Evolutionary conservation across 2,888 invertebrate genomes (phyloP).

Genomic region (Pristionchus mayeri): DNA sequence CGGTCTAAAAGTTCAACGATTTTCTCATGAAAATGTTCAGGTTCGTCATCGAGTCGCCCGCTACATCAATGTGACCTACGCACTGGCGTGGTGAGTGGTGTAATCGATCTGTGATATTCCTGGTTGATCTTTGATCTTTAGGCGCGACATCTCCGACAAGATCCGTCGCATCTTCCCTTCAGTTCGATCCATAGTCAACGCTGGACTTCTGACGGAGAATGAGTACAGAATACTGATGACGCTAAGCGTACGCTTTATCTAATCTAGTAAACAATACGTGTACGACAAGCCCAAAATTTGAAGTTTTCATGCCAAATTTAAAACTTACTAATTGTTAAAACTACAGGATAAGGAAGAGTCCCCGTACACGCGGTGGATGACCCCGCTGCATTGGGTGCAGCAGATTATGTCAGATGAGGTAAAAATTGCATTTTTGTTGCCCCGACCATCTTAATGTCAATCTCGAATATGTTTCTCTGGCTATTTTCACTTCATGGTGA

Average conservation of each 20-base stretch:
- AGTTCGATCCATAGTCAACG: slow-evolving; percentile 77
- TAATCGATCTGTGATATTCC: background rate
- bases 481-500: background rate
- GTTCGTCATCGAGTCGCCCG: slow-evolving; percentile 66
- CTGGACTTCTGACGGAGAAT: slow-evolving; percentile 77
- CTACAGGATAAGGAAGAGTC: slow-evolving; percentile 57
- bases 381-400: slow-evolving; percentile 70
- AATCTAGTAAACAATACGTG: background rate
- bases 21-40: too few species aligned
- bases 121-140: slow-evolving; percentile 39
- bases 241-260: slow-evolving; percentile 52
- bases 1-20: too few species aligned
- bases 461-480: background rate
- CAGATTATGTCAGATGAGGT: slow-evolving; percentile 56
- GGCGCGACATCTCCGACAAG: slow-evolving; percentile 64
- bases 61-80: slow-evolving; percentile 66
- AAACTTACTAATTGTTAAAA: too few species aligned
- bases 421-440: background rate
- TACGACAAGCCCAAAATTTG: background rate
- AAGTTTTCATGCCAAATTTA: too few species aligned
- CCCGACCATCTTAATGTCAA: background rate
- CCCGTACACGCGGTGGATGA: slow-evolving; percentile 66
- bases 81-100: slow-evolving; percentile 59
- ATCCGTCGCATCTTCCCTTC: slow-evolving; percentile 76
- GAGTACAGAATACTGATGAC: slow-evolving; percentile 76